Conservation (phyloP, 2,888 invertebrate species). For the Deilephila porcellus region DNA sequence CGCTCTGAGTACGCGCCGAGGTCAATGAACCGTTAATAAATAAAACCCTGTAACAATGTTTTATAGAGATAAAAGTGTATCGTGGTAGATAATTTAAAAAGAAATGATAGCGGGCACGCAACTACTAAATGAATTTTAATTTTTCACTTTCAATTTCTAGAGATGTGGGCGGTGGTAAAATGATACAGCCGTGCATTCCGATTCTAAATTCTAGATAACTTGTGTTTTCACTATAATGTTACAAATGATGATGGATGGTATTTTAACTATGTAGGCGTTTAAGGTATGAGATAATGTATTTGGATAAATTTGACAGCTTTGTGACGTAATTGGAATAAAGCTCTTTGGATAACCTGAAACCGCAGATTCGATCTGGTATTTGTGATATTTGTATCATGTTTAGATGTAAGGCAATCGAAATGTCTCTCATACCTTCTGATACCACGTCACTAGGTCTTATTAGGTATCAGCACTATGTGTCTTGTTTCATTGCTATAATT, state of each 20-base stretch:
- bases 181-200: conserved; percentile 7
- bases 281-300: neutral
- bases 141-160: conserved; percentile 30
- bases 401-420: too few species aligned
- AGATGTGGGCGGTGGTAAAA: conserved; percentile 17
- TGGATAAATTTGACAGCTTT: neutral
- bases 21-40: conserved; percentile 60
- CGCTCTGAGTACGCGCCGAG: conserved; percentile 34
- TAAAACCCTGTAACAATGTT: conserved; percentile 48
- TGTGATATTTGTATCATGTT: too few species aligned
- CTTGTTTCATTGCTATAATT: too few species aligned
- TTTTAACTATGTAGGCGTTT: neutral
- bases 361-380: too few species aligned
- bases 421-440: too few species aligned
- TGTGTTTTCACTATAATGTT: conserved; percentile 23
- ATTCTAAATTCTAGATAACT: conserved; percentile 21
- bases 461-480: too few species aligned
- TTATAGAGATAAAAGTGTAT: conserved; percentile 45
- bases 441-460: too few species aligned
- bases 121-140: conserved; percentile 23
- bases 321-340: too few species aligned
- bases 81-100: conserved; percentile 36
- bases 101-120: conserved; percentile 31
- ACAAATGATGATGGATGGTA: conserved; percentile 10
- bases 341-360: too few species aligned